These are phyloP conservation scores for Pelobates cultripes DNA, from an alignment of 2,797 vertebrate species.

Conservation along the genomic window DNA sequence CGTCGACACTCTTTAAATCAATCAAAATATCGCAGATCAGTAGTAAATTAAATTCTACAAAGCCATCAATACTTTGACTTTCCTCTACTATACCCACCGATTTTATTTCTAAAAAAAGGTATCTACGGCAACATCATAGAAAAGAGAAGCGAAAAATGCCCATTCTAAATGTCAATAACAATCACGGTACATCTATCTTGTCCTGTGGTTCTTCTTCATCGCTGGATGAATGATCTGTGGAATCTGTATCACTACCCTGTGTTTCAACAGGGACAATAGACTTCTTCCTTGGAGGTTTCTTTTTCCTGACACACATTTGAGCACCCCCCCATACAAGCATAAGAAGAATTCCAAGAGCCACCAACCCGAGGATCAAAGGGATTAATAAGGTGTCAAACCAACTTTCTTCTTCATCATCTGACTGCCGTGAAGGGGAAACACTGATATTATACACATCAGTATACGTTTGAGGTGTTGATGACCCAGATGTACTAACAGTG, in stretches of 20 bases:
- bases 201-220: conserved; percentile 42
- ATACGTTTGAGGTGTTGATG: background rate
- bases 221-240: conserved; percentile 45
- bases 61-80: too few relatives aligned
- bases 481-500: background rate
- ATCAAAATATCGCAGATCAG: too few relatives aligned
- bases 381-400: conserved; percentile 35
- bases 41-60: too few relatives aligned
- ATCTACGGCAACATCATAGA: too few relatives aligned
- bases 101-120: too few relatives aligned
- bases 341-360: conserved; percentile 38
- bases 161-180: background rate
- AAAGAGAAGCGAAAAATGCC: background rate
- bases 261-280: conserved; percentile 38
- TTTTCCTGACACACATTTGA: conserved; percentile 48
- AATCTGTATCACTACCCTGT: conserved; percentile 42
- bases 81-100: too few relatives aligned
- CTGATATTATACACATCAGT: background rate
- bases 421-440: background rate
- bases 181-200: conserved; percentile 35
- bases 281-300: conserved; percentile 47
- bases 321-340: conserved; percentile 50
- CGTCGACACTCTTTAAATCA: too few relatives aligned
- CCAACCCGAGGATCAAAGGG: conserved; percentile 45
- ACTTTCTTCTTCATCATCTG: conserved; percentile 16